phyloP scores from a whole-genome alignment of 1,140 invertebrate genomes.

The Drosophila mojavensis region DNA sequence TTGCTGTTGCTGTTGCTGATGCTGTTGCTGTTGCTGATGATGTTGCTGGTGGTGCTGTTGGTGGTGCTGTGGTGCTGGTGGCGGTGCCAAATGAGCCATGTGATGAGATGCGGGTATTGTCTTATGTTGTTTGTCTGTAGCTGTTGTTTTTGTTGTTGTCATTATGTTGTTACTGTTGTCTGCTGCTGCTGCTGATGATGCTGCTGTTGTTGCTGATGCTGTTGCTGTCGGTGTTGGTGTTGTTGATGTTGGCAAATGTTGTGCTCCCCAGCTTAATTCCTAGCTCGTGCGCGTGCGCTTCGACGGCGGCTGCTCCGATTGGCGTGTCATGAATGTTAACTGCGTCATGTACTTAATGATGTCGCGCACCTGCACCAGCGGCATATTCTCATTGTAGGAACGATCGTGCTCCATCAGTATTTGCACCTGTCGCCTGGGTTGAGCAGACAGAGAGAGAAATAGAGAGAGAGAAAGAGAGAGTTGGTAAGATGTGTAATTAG shows the following conservation, averaged over 20 bases:
- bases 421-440: constrained; percentile 89
- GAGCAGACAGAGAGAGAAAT: neutral
- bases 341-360: constrained; percentile 94
- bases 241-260: constrained; percentile 70
- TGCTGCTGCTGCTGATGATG: constrained; percentile 27
- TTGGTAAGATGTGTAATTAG: neutral
- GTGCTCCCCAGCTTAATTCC: constrained; percentile 84
- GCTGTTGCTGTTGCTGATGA: constrained; percentile 26
- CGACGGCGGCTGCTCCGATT: constrained; percentile 78
- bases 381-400: constrained; percentile 87
- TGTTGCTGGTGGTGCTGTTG: constrained; percentile 27
- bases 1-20: constrained; percentile 8
- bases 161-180: constrained; percentile 24
- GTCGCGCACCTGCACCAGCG: constrained; percentile 91
- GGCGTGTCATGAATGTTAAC: constrained; percentile 90
- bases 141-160: constrained; percentile 34
- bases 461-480: neutral
- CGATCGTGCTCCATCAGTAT: constrained; percentile 90
- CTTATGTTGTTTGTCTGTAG: constrained; percentile 28
- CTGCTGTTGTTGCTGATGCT: constrained; percentile 31
- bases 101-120: constrained; percentile 19
- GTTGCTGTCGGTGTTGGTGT: constrained; percentile 32
- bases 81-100: constrained; percentile 49
- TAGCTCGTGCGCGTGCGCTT: constrained; percentile 83
- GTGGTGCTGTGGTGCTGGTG: constrained; percentile 54